Evolutionary conservation across 2,113 vertebrate genomes (phyloP), one percentile per base, ranked within the genome.

Genomic region (Gorilla gorilla): DNA sequence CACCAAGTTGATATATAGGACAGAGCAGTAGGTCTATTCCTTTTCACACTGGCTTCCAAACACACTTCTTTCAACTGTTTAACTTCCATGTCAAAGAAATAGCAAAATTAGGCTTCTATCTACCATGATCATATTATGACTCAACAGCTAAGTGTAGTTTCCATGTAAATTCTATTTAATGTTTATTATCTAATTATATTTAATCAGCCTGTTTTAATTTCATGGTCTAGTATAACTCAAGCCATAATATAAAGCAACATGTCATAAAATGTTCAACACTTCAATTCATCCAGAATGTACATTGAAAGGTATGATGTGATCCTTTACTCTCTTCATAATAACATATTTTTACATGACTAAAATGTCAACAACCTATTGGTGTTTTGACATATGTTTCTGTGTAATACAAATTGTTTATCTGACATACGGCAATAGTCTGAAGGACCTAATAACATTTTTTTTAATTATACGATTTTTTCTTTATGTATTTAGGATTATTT

Each of bases 1-100:
- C 5, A 45, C 5, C 11, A 61, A 59, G 30, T 5, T 40, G n/a
- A 68, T 27, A 38, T 27, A 38, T 2, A 83, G 18, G 6, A 68
- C 2, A 20, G 2, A 11, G 14, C 5, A 52, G 1, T 5, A n/a
- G 2, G 12, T 48, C n/a, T n/a, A 6, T 22, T 45, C 50, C 3
- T 59, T 38, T 64, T 55, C 35, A 66, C 0, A 0, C 1, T n/a
- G 79, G 5, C 35, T 32, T 8, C 5, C 18, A 75, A 48, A 43
- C 14, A 25, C 0, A 68, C 2, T 4, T 57, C 30, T 43, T 72
- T 32, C 11, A 35, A 40, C 8, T 16, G 4, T 35, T 72, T 80
- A 57, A 40, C 40, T 85, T 89, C 14, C 8, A 32, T 23, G 12
- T 43, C 45, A 79, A 76, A 73, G 11, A 90, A 61, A 43, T 43